Base-by-base conservation (phyloP, 92 coral and sea anemone genomes). In the Ricordea florida region DNA sequence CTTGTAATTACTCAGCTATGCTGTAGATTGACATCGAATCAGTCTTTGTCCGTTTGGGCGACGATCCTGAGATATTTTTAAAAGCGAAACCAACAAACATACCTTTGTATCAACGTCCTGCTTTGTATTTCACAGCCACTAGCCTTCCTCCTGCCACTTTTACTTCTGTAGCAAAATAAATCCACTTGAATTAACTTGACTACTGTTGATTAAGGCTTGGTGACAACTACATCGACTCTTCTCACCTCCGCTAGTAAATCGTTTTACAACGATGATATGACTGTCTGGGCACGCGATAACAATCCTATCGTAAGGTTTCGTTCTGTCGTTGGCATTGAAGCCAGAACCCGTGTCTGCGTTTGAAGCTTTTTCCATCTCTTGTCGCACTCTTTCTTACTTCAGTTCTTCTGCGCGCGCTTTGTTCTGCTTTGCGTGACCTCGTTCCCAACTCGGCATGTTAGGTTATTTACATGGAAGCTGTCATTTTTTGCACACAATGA, bases 221-320 rank as follows among this genome's bases (percentile, higher is more conserved):
- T 18, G 5, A 10, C 18, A 18, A 7, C 34, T 14, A 1, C n/a
- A n/a, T 65, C 25, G 18, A 45, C 24, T 44, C 30, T 40, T 40
- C 43, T 70, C 40, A 80, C 86, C 86, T 80, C 80, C 80, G 21
- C 51, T 58, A 9, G 25, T 41, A 24, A 60, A 71, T 11, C 75
- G 28, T 47, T 67, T 59, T 23, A 80, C 60, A 0, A 70, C 80
- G 23, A 80, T 75, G 23, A 80, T 58, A 24, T 75, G 79, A 20
- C 61, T 70, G 34, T 70, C 66, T 14, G 73, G 47, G 44, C 73
- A 70, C 3, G 49, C 44, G 10, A 62, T 75, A 16, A 80, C 86
- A 6, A 80, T 51, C 11, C 86, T 38, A 10, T 67, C 59, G 24
- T 48, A 67, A 11, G 74, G 61, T 16, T 59, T 13, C 34, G 45